A percentile compares a stretch with the other conserved stretches of the same genome.
These are phyloP conservation scores for Bombus sylvicola DNA, from an alignment of 1,140 invertebrate species.

Conservation along the genomic window DNA sequence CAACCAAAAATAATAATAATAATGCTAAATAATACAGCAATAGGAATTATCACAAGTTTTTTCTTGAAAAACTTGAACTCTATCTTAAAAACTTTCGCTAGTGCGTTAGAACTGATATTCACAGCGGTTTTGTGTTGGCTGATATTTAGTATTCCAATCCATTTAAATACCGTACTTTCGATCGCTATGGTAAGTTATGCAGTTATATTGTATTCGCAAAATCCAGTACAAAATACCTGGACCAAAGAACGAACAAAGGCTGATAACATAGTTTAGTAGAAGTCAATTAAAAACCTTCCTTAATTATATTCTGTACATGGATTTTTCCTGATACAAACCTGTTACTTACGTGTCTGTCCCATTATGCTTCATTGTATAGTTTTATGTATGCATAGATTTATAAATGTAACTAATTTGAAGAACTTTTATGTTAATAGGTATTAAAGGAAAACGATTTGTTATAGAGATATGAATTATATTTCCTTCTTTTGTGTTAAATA, in stretches of 20 bases:
- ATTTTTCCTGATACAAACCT: not conserved
- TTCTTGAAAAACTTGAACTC: conserved; percentile 97
- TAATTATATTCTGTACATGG: not conserved
- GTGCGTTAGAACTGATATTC: conserved; percentile 95
- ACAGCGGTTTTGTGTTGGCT: conserved; percentile 95
- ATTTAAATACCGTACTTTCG: conserved; percentile 91
- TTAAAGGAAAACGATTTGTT: not conserved
- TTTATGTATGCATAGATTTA: not conserved
- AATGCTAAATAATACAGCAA: conserved; percentile 94
- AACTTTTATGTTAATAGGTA: not conserved
- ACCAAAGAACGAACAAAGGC: conserved; percentile 47
- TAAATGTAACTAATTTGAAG: not conserved
- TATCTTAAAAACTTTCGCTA: conserved; percentile 97
- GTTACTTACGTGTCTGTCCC: not conserved
- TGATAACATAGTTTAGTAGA: conserved; percentile 30
- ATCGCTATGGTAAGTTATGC: conserved; percentile 93
- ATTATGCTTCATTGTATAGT: not conserved
- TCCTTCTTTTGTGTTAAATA: conserved; percentile 17
- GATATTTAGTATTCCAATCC: conserved; percentile 94
- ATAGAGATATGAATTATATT: not conserved
- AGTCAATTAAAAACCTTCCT: conserved; percentile 11
- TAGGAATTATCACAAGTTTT: conserved; percentile 97
- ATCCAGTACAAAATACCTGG: conserved; percentile 87
- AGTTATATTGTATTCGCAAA: conserved; percentile 94
- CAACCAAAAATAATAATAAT: conserved; percentile 88